Conservation (phyloP, 2,113 vertebrate genomes). For the Mobula birostris region DNA sequence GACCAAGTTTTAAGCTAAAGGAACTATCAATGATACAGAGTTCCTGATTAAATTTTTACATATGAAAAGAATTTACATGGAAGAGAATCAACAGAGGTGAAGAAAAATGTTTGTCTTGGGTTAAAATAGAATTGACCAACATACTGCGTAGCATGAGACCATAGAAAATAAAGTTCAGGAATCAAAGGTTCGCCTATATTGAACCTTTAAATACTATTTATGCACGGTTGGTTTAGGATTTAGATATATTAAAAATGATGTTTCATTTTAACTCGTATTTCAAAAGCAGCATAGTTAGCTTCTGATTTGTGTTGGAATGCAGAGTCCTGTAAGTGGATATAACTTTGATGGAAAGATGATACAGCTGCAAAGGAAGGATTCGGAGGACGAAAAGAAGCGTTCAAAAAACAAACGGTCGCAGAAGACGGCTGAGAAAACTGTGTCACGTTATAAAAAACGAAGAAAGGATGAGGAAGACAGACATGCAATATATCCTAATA, state of each 20-base stretch:
- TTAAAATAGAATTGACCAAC: not conserved
- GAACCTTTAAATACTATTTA: not conserved
- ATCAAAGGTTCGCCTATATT: not conserved
- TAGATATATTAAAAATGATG: not conserved
- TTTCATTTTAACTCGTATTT: not conserved
- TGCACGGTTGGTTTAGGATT: not conserved
- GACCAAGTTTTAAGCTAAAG: not conserved
- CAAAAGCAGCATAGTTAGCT: not conserved
- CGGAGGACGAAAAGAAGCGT: conserved; percentile 74
- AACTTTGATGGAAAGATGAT: conserved; percentile 57
- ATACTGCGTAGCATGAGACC: not conserved
- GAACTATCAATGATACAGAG: not conserved
- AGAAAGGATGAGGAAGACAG: conserved; percentile 84
- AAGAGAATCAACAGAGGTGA: not conserved
- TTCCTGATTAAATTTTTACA: not conserved
- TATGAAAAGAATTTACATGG: not conserved
- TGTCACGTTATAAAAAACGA: conserved; percentile 77
- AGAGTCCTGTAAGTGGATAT: conserved; percentile 29
- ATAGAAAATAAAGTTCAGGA: not conserved
- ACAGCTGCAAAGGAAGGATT: conserved; percentile 57
- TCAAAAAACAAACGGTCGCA: conserved; percentile 70
- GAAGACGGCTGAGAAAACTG: conserved; percentile 64
- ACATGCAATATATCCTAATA: conserved; percentile 57
- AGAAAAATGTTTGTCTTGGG: not conserved
- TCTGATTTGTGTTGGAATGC: not conserved